Percentiles rank a stretch among this genome's conserved stretches.
Evolutionary conservation across 1,140 invertebrate species (phyloP).

Genomic region (Papilio helenus): DNA sequence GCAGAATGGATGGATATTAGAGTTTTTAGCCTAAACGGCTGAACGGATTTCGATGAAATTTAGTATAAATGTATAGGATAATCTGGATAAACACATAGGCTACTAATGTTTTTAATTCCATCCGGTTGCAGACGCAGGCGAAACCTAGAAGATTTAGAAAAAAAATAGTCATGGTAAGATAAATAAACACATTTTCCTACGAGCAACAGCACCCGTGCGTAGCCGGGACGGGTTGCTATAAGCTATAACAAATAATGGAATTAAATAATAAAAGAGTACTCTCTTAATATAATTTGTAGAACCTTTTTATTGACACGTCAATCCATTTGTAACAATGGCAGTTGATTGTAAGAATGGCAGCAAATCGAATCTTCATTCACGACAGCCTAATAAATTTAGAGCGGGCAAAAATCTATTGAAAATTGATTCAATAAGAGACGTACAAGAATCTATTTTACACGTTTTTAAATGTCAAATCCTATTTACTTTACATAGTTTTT

Average conservation of each 20-base stretch:
- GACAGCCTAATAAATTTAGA: neutral
- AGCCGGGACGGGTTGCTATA: too few relatives aligned
- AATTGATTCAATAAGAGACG: neutral
- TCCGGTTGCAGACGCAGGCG: too few relatives aligned
- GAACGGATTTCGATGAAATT: too few relatives aligned
- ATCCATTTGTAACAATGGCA: slow-evolving; percentile 21
- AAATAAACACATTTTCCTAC: neutral
- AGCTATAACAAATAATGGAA: neutral
- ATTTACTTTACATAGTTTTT: neutral
- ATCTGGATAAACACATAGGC: too few relatives aligned
- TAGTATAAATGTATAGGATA: too few relatives aligned
- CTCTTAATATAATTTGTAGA: slow-evolving; percentile 3
- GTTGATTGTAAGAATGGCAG: slow-evolving; percentile 19
- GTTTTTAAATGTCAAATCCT: neutral
- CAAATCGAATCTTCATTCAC: slow-evolving; percentile 4
- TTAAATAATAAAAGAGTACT: neutral
- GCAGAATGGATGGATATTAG: too few relatives aligned
- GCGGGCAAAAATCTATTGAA: slow-evolving; percentile 1
- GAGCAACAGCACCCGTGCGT: too few relatives aligned
- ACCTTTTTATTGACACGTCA: slow-evolving; percentile 29
- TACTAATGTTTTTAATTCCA: too few relatives aligned
- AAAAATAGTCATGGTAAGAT: neutral
- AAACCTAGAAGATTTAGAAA: too few relatives aligned
- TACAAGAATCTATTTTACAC: neutral
- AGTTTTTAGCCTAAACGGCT: too few relatives aligned